Evolutionary conservation across 1,140 invertebrate genomes (phyloP), one percentile per base, ranked within the genome.

Genomic region (Trinorchestia longiramus): DNA sequence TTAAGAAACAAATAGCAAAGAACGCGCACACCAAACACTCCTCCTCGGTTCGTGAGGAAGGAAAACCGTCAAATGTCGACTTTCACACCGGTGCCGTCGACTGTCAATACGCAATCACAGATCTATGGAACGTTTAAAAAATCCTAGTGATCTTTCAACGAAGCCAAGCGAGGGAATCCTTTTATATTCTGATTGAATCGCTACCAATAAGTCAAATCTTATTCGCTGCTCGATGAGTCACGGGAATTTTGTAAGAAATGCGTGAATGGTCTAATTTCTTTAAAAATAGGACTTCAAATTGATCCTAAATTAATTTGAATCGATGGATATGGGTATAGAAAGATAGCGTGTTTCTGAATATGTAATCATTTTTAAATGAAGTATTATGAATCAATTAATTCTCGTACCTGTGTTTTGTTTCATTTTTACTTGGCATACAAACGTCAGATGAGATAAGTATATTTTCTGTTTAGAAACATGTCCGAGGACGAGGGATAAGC

Each of bases 121-220:
- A 77, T 77, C 62, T 77, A 19, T 77, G 11, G 62, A 77, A 36
- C 15, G 62, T 77, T 19, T 77, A 77, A 77, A n/a, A 77, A 77
- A 77, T 77, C 62, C 62, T 77, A 28, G 62, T 36, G 62, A 77
- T 77, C 62, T 77, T 77, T 77, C 62, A 77, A 36, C 11, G 28
- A 28, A 77, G 62, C 15, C 62, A 36, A 77, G 62, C 36, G 62
- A 77, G 62, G 62, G 62, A 77, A 77, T 11, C 62, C 62, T 77
- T 77, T 77, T 77, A 77, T 23, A 77, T 11, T 28, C 62, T 77
- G 62, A 77, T 77, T 77, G 62, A 28, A 77, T 77, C 62, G 62
- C 62, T 77, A 77, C 36, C 62, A 77, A 77, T 77, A 77, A 77
- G 62, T 77, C 62, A 77, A 77, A 77, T 77, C 62, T 77, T 77